Conservation (phyloP, 2,888 invertebrate species). For the Synergus itoensis region DNA sequence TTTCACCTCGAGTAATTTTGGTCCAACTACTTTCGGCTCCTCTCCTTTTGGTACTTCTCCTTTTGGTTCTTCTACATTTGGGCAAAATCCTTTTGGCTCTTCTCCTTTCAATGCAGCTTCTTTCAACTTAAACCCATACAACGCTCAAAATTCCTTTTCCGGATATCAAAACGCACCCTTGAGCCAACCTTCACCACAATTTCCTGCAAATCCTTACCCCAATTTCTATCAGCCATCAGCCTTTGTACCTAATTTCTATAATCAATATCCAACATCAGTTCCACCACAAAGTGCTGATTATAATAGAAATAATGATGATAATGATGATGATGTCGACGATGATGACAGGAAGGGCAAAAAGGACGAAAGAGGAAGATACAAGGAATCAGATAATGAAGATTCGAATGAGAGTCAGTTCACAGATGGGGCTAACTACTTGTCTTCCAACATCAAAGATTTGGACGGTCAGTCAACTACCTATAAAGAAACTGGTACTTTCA, state of each 20-base stretch:
- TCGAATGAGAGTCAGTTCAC: slow-evolving; percentile 62
- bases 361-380: slow-evolving; percentile 43
- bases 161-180: slow-evolving; percentile 45
- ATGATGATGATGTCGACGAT: slow-evolving; percentile 49
- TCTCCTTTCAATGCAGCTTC: slow-evolving; percentile 32
- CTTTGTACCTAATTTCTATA: slow-evolving; percentile 68
- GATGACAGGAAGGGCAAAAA: slow-evolving; percentile 57
- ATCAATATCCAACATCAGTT: slow-evolving; percentile 61
- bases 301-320: slow-evolving; percentile 52
- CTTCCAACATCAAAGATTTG: slow-evolving; percentile 66
- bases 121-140: slow-evolving; percentile 44
- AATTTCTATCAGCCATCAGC: slow-evolving; percentile 68
- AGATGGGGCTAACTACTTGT: slow-evolving; percentile 70
- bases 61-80: slow-evolving; percentile 28
- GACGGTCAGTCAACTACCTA: slow-evolving; percentile 69
- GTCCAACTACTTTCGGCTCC: neutral
- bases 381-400: slow-evolving; percentile 53
- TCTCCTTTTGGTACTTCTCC: slow-evolving; percentile 41
- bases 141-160: slow-evolving; percentile 50
- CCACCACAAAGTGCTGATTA: slow-evolving; percentile 57
- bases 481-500: slow-evolving; percentile 63
- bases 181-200: neutral
- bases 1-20: slow-evolving; percentile 32
- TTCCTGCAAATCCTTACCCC: slow-evolving; percentile 60
- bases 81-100: slow-evolving; percentile 32